Percentiles rank a stretch among this genome's conserved stretches.
phyloP scores from a whole-genome alignment of 2,888 invertebrate genomes.

The Gnatocerus cornutus region DNA sequence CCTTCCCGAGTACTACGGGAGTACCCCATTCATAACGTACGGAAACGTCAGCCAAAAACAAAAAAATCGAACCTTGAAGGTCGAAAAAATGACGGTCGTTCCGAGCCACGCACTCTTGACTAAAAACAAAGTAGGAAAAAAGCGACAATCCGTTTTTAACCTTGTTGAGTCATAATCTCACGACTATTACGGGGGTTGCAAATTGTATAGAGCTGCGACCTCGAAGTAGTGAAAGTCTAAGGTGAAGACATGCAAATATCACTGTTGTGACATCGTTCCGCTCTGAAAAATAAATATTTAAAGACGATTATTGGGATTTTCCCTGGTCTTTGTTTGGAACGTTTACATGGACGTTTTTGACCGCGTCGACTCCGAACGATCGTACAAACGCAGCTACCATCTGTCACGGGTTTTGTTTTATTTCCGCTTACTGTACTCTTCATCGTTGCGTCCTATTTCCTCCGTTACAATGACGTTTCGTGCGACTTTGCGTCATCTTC shows the following conservation, averaged over 20 bases:
- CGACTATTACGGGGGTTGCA: background rate
- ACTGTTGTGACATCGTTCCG: conserved; percentile 18
- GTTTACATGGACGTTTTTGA: too few species aligned
- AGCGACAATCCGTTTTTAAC: background rate
- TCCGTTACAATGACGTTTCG: conserved; percentile 2
- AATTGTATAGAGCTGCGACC: background rate
- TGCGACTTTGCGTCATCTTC: conserved; percentile 1
- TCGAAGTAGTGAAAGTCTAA: conserved; percentile 14
- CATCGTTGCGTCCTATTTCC: background rate
- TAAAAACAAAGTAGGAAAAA: too few species aligned
- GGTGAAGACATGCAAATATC: conserved; percentile 19
- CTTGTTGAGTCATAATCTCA: background rate
- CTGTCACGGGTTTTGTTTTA: too few species aligned
- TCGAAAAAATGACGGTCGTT: too few species aligned
- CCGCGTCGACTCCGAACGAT: too few species aligned
- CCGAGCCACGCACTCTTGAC: too few species aligned
- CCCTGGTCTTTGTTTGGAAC: too few species aligned
- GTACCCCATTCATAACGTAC: background rate
- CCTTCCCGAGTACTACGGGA: conserved; percentile 5
- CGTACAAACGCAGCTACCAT: background rate
- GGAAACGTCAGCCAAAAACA: too few species aligned
- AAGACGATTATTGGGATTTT: background rate
- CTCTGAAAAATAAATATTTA: conserved; percentile 15
- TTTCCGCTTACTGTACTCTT: background rate
- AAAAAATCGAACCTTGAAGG: too few species aligned